These are phyloP conservation scores for Onthophagus sagittarius DNA, from an alignment of 2,888 invertebrate genomes.

Conservation along the genomic window DNA sequence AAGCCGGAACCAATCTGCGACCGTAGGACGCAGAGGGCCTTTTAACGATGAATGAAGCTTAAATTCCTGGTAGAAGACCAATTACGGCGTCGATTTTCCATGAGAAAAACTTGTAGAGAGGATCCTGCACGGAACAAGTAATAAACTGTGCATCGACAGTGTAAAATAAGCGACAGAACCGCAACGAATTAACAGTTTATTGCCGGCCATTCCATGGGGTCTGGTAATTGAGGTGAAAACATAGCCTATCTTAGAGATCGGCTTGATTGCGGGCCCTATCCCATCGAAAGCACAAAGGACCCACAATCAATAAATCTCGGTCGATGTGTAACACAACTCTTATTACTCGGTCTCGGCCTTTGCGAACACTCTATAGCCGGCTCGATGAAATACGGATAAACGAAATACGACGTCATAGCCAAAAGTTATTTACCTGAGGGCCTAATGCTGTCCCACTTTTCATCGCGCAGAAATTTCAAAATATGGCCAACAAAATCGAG, in stretches of 20 bases:
- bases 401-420: conserved; percentile 9
- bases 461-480: not conserved
- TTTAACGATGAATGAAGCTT: not conserved
- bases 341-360: conserved; percentile 9
- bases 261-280: conserved; percentile 33
- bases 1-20: not conserved
- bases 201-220: conserved; percentile 9
- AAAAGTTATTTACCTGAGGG: conserved; percentile 7
- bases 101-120: not conserved
- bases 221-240: conserved; percentile 12
- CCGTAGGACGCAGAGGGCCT: not conserved
- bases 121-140: not conserved
- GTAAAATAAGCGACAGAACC: conserved; percentile 1
- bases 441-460: not conserved
- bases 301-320: conserved; percentile 20
- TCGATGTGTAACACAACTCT: conserved; percentile 9
- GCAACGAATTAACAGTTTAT: conserved; percentile 12
- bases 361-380: not conserved
- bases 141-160: conserved; percentile 8
- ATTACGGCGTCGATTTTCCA: not conserved
- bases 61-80: not conserved
- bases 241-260: conserved; percentile 21
- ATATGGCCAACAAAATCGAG: not conserved
- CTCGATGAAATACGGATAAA: conserved; percentile 6
- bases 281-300: conserved; percentile 33